phyloP scores from a whole-genome alignment of 2,797 vertebrate genomes.

The Melopsittacus undulatus region DNA sequence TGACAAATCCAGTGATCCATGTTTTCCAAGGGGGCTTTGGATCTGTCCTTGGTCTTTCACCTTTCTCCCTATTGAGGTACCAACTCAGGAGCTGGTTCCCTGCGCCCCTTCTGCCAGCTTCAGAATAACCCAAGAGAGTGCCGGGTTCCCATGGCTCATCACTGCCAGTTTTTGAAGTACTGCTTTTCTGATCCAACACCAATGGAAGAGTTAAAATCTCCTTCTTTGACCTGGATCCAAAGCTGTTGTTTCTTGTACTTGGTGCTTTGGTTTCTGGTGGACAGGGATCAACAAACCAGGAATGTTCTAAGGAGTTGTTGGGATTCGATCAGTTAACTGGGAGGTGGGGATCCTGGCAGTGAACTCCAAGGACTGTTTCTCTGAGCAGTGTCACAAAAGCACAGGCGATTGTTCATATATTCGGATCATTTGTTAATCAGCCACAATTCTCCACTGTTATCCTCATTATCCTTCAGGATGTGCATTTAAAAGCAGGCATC shows the following conservation, averaged over 20 bases:
- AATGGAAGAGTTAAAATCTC: background rate
- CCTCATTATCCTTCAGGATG: background rate
- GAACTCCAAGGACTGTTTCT: background rate
- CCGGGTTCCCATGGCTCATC: background rate
- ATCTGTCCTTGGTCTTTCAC: background rate
- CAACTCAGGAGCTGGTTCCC: background rate
- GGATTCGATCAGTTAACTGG: background rate
- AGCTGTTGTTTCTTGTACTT: background rate
- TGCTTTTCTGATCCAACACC: background rate
- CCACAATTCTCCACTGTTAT: background rate
- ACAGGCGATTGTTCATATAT: fast-evolving
- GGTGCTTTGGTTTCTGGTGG: background rate
- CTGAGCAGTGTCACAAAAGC: background rate
- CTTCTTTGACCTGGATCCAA: background rate
- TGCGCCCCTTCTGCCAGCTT: background rate
- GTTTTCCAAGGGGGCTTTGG: background rate
- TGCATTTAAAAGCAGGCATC: fast-evolving
- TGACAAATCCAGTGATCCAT: no score
- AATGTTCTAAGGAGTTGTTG: background rate
- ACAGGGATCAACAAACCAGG: background rate
- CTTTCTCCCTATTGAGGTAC: background rate
- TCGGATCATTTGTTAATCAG: background rate
- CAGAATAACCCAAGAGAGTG: fast-evolving
- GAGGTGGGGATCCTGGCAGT: background rate
- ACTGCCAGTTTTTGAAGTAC: background rate